Evolutionary conservation across 1,140 invertebrate genomes (phyloP).

Genomic region (Drosophila willistoni): DNA sequence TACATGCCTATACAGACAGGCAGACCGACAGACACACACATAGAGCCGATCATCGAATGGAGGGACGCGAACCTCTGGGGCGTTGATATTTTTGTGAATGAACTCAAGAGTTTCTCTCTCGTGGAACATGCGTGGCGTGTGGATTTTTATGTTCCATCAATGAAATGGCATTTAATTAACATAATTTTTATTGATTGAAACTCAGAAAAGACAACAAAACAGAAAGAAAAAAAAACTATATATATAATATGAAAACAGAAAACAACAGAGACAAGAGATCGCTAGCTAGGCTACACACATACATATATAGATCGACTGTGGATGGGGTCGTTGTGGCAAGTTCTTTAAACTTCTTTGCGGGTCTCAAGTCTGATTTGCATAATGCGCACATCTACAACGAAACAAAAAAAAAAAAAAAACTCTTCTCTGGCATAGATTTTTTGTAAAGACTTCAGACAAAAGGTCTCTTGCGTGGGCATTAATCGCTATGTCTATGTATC

Average conservation of each 20-base stretch:
- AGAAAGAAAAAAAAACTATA: conserved; percentile 22
- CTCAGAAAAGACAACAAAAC: conserved; percentile 43
- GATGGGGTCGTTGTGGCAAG: conserved; percentile 54
- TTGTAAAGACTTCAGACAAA: conserved; percentile 31
- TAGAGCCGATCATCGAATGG: conserved; percentile 8
- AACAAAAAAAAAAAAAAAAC: neutral
- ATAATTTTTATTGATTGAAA: conserved; percentile 79
- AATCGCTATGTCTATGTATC: conserved; percentile 46
- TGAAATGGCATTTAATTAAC: conserved; percentile 81
- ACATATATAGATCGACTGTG: neutral
- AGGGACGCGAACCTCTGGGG: neutral
- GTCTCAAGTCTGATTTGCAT: conserved; percentile 57
- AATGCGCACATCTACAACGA: conserved; percentile 64
- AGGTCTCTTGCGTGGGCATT: conserved; percentile 67
- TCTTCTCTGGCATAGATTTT: conserved; percentile 47
- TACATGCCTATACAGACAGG: conserved; percentile 27
- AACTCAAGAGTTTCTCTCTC: conserved; percentile 69
- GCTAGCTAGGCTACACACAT: neutral
- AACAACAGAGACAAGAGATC: conserved; percentile 21
- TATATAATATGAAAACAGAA: neutral
- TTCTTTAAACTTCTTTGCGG: conserved; percentile 70
- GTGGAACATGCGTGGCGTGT: conserved; percentile 68
- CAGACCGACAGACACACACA: conserved; percentile 26
- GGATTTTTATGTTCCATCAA: conserved; percentile 81
- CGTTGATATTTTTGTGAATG: conserved; percentile 77